These are phyloP conservation scores for Ageneiosus marmoratus DNA, from an alignment of 2,113 vertebrate species.

Conservation along the genomic window DNA sequence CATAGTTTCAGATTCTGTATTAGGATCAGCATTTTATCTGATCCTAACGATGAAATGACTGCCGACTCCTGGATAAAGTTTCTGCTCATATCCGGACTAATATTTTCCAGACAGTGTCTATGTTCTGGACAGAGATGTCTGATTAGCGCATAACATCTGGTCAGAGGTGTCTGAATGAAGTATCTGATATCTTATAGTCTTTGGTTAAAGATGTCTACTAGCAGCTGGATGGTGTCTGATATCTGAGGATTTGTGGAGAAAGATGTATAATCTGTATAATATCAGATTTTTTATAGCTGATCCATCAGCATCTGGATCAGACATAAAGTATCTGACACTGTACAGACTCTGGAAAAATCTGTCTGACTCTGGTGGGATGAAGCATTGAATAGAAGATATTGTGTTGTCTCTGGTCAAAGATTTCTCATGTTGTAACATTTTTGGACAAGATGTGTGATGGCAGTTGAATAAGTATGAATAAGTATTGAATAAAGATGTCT, in stretches of 20 bases:
- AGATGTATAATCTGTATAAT: too few relatives aligned
- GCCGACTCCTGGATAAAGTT: not conserved
- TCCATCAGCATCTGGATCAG: too few relatives aligned
- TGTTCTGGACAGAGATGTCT: not conserved
- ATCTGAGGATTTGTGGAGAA: too few relatives aligned
- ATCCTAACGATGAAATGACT: constrained; percentile 5
- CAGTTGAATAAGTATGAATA: too few relatives aligned
- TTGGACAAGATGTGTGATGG: too few relatives aligned
- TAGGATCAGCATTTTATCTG: not conserved
- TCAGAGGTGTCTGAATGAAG: not conserved
- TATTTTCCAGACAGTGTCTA: not conserved
- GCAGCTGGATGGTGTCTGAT: not conserved
- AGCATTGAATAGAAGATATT: not conserved
- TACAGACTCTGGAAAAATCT: not conserved
- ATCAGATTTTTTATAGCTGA: too few relatives aligned
- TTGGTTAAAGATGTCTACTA: not conserved
- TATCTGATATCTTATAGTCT: not conserved
- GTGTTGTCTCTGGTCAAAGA: not conserved
- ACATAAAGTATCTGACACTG: not conserved
- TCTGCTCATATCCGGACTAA: not conserved
- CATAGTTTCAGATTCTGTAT: not conserved
- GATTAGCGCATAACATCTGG: not conserved
- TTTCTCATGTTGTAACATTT: too few relatives aligned
- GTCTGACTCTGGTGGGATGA: not conserved
- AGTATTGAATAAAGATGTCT: too few relatives aligned